phyloP scores from a whole-genome alignment of 2,797 vertebrate species.

The Antennarius maculatus region DNA sequence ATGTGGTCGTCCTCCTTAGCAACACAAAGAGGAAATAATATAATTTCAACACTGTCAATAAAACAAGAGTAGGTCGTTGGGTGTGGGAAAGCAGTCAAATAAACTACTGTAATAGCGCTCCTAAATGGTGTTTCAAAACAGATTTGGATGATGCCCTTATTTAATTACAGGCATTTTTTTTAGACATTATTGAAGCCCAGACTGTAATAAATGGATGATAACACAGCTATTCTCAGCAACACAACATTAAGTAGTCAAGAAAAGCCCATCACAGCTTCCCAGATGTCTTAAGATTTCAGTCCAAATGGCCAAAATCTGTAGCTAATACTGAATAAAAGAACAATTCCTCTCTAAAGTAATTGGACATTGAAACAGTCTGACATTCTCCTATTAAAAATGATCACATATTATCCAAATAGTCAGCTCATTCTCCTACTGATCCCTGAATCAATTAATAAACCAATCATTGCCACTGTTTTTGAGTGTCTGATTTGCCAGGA shows the following conservation, averaged over 20 bases:
- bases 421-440: not conserved
- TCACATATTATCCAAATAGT: not conserved
- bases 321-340: not conserved
- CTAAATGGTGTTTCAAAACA: not conserved
- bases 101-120: not conserved
- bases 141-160: not conserved
- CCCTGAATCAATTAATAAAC: not conserved
- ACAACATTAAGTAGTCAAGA: not conserved
- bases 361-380: not conserved
- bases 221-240: not conserved
- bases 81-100: conserved; percentile 2
- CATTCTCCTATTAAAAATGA: not conserved
- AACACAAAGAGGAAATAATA: conserved; percentile 31
- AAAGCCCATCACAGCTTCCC: not conserved
- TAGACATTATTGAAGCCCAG: not conserved
- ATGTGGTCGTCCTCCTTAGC: conserved; percentile 23
- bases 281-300: not conserved
- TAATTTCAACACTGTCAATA: not conserved
- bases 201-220: not conserved
- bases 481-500: not conserved
- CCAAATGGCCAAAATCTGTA: not conserved
- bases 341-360: not conserved
- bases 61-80: not conserved
- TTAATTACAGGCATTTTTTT: not conserved
- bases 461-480: not conserved